Evolutionary conservation across 2,113 vertebrate genomes (phyloP).

Genomic region (Microcebus griseorufus): DNA sequence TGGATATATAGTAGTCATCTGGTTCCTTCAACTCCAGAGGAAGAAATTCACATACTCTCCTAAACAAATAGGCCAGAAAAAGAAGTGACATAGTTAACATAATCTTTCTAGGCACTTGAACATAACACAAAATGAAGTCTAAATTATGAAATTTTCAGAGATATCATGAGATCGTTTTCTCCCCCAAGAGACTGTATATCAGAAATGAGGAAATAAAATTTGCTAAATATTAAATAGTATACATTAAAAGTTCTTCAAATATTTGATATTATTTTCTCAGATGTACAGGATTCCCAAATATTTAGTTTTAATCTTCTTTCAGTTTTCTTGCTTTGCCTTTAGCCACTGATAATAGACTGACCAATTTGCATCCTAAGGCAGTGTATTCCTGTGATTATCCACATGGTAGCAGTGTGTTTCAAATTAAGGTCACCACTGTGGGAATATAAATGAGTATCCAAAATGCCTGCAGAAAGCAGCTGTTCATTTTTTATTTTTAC

Average conservation of each 20-base stretch:
- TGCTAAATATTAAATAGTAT: slow-evolving; percentile 2
- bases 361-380: not conserved
- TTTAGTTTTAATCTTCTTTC: slow-evolving; percentile 33
- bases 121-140: slow-evolving; percentile 18
- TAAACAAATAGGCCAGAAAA: not conserved
- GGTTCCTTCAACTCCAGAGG: not conserved
- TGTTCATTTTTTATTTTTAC: slow-evolving; percentile 77
- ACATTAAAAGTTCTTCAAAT: not conserved
- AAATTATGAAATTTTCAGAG: slow-evolving; percentile 28
- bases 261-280: slow-evolving; percentile 4
- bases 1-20: not conserved
- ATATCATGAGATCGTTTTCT: not conserved
- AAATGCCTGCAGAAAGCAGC: slow-evolving; percentile 80
- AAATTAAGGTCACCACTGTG: slow-evolving; percentile 78
- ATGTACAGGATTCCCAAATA: not conserved
- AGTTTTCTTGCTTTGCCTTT: slow-evolving; percentile 41
- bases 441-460: slow-evolving; percentile 78
- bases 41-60: slow-evolving; percentile 11
- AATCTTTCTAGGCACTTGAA: not conserved
- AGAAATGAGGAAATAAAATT: slow-evolving; percentile 6
- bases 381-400: slow-evolving; percentile 82
- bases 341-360: slow-evolving; percentile 56
- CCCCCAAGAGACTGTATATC: not conserved
- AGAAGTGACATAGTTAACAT: not conserved
- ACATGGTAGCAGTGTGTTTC: slow-evolving; percentile 83